Evolutionary conservation across 2,797 vertebrate species (phyloP), one percentile per base, ranked within the genome.

Genomic region (Pseudochirops cupreus): DNA sequence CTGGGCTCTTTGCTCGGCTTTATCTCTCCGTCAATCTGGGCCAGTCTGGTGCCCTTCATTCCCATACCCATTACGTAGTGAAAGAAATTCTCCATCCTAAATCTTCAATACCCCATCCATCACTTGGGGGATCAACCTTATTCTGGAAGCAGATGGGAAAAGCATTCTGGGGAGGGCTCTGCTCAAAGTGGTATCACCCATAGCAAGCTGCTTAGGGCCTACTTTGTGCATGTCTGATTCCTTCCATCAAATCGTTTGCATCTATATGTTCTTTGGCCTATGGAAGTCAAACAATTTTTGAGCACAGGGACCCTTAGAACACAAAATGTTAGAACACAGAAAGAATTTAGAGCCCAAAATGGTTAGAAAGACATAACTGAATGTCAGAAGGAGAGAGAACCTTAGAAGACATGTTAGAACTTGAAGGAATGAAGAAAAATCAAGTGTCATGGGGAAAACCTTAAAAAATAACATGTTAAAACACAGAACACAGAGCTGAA

Each of bases 121-220:
- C 96, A 95, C 11, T 57, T 46, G 91, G 74, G 74, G 39, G 39
- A 82, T 24, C 74, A 26, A 82, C 74, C 33, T 46, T 46, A 46
- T 24, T 82, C 33, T n/a, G 33, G 57, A 54, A 93, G 95, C 1
- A 18, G 55, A 82, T 90, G 93, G n/a, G 54, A 91, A 59, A 18
- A 82, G 46, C 56, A 74, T 67, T 91, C 52, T 24, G 31, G 90
- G 56, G 21, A 58, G 92, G 89, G 90, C 1, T 9, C 93, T 92
- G 82, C 56, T 91, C 39, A 0, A 24, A 93, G 93, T 59, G 91
- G 29, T 87, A 52, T 96, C 93, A 91, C 74, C 90, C 74, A 67
- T 93, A 93, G 94, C 93, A 96, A 95, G 92, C 93, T 92, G n/a
- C 94, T 92, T 92, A 95, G 1, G 3, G 9, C 62, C 39, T 90